phyloP scores from a whole-genome alignment of 2,888 invertebrate species.

The Helobdella robusta region DNA sequence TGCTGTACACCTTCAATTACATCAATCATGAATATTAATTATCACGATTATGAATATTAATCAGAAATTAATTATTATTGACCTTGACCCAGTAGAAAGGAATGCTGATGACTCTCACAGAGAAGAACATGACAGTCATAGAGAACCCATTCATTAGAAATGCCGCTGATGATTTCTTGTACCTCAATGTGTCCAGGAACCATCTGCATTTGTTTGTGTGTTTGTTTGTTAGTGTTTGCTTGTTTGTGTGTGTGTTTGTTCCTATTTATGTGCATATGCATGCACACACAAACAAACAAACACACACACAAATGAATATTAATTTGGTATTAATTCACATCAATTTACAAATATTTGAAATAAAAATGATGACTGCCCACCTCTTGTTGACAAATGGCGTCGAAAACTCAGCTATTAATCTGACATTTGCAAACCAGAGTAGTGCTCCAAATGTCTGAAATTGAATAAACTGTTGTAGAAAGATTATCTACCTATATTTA shows the following conservation, averaged over 20 bases:
- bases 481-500: too few species aligned
- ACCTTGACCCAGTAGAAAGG: constrained; percentile 46
- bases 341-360: neutral
- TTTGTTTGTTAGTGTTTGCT: constrained; percentile 6
- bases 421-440: constrained; percentile 47
- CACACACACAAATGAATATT: neutral
- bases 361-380: constrained; percentile 1
- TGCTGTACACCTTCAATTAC: constrained; percentile 29
- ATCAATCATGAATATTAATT: too few species aligned
- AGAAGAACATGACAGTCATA: constrained; percentile 46
- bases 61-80: neutral
- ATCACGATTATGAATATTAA: neutral
- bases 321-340: neutral
- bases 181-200: constrained; percentile 42
- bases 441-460: constrained; percentile 44
- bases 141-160: constrained; percentile 45
- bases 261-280: neutral
- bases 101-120: constrained; percentile 43
- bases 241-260: constrained; percentile 16
- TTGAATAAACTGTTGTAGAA: too few species aligned
- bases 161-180: constrained; percentile 37
- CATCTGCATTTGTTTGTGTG: constrained; percentile 39
- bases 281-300: neutral
- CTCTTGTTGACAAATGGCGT: constrained; percentile 42
- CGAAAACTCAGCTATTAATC: constrained; percentile 48